phyloP scores from a whole-genome alignment of 2,113 vertebrate species.

The Telmatochromis sp. region DNA sequence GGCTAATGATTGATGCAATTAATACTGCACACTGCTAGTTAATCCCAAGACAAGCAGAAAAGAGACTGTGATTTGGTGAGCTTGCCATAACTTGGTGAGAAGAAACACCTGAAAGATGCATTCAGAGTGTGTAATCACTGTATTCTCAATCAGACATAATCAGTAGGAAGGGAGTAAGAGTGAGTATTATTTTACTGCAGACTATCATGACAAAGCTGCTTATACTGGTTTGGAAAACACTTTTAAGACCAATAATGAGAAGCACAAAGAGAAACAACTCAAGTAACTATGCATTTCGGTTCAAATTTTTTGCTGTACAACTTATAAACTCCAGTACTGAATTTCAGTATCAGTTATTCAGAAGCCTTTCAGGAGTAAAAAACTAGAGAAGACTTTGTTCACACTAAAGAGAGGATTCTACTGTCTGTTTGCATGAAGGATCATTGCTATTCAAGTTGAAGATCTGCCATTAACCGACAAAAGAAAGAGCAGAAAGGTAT shows the following conservation, averaged over 20 bases:
- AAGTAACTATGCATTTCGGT: not conserved
- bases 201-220: not conserved
- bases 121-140: not conserved
- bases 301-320: not conserved
- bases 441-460: not conserved
- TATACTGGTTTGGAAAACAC: not conserved
- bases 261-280: constrained; percentile 16
- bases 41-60: not conserved
- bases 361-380: not conserved
- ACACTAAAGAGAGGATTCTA: not conserved
- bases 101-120: not conserved
- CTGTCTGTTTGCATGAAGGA: not conserved
- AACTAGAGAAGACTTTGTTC: not conserved
- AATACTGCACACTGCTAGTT: not conserved
- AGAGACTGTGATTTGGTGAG: not conserved
- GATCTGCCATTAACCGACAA: not conserved
- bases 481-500: not conserved
- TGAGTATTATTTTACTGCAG: not conserved
- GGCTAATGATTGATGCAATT: not conserved
- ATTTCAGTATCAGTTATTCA: not conserved
- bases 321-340: constrained; percentile 9
- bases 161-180: not conserved
- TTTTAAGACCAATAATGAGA: not conserved
- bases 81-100: not conserved
- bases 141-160: not conserved